Percentiles rank a stretch among this genome's conserved stretches.
Evolutionary conservation across 2,888 invertebrate genomes (phyloP).

Genomic region (Limnephilus auricula): DNA sequence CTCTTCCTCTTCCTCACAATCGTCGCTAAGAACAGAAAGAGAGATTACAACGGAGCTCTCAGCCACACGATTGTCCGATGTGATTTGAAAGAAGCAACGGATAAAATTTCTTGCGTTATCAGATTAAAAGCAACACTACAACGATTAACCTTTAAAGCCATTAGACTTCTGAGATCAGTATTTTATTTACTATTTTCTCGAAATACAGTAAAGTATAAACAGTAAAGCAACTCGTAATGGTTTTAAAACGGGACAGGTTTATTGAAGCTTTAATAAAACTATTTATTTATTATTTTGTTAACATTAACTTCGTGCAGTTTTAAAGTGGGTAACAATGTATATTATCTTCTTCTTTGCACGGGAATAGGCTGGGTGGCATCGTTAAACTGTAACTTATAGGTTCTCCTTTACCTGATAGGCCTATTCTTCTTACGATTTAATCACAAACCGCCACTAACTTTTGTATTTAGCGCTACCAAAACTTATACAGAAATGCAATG

Average conservation of each 20-base stretch:
- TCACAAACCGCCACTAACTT: too few relatives aligned
- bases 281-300: not conserved
- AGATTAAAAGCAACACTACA: not conserved
- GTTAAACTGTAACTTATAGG: not conserved
- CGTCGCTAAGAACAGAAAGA: not conserved
- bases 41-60: not conserved
- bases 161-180: not conserved
- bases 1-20: not conserved
- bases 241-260: not conserved
- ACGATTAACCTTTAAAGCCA: slow-evolving; percentile 20
- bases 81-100: not conserved
- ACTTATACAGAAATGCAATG: too few relatives aligned
- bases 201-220: not conserved
- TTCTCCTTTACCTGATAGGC: too few relatives aligned
- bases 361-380: not conserved
- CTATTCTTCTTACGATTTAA: too few relatives aligned
- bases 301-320: not conserved
- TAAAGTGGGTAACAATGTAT: not conserved
- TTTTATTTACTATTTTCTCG: slow-evolving; percentile 2
- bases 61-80: not conserved
- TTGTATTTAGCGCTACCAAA: too few relatives aligned
- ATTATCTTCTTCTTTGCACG: not conserved
- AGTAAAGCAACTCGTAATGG: not conserved
- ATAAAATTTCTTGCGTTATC: not conserved
- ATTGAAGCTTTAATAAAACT: not conserved